Percentiles rank a stretch among this genome's conserved stretches.
Evolutionary conservation across 2,888 invertebrate species (phyloP).

Genomic region (Choristoneura rosaceana): DNA sequence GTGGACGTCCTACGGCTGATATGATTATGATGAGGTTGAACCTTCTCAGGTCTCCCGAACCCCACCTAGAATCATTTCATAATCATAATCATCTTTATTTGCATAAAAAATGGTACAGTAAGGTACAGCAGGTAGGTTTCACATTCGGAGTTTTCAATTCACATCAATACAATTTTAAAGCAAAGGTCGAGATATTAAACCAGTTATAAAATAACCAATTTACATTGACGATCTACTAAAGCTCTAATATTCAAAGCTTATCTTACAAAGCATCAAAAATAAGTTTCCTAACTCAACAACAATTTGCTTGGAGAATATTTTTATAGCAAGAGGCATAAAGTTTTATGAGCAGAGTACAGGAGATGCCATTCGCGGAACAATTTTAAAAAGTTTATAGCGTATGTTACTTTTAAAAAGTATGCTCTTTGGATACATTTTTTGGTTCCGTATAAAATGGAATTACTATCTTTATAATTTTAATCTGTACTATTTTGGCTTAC

Average conservation of each 20-base stretch:
- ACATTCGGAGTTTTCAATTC: neutral
- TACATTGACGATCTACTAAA: neutral
- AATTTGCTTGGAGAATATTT: constrained; percentile 58
- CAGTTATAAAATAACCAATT: neutral
- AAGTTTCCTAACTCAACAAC: constrained; percentile 52
- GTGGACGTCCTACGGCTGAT: too few relatives aligned
- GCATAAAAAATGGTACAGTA: too few relatives aligned
- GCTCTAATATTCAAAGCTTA: neutral
- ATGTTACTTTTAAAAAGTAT: constrained; percentile 10
- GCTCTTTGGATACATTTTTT: neutral
- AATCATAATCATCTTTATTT: too few relatives aligned
- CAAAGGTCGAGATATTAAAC: neutral
- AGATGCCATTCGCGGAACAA: constrained; percentile 43
- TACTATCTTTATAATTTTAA: neutral
- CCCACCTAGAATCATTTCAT: too few relatives aligned
- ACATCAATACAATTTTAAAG: neutral
- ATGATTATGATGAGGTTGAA: too few relatives aligned
- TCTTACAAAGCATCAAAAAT: constrained; percentile 27
- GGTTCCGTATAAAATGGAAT: neutral
- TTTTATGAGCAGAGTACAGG: constrained; percentile 55
- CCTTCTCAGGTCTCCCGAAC: too few relatives aligned
- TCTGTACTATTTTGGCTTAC: too few relatives aligned
- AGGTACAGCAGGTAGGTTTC: too few relatives aligned
- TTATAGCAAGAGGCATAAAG: constrained; percentile 62
- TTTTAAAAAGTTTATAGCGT: constrained; percentile 35